Evolutionary conservation across 2,797 vertebrate species (phyloP).

Genomic region (Characodon lateralis): DNA sequence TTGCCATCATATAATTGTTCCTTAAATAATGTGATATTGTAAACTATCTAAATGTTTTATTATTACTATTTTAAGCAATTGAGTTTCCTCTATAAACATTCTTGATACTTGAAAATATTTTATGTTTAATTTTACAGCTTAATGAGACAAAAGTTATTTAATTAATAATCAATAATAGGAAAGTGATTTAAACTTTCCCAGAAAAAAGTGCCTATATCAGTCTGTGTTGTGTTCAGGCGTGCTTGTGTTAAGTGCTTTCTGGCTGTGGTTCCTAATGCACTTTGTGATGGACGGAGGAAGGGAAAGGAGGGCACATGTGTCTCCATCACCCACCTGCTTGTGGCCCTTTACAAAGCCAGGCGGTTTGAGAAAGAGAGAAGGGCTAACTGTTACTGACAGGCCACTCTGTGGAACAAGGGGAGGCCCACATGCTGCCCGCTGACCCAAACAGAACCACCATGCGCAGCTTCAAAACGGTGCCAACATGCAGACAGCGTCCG

Average conservation of each 20-base stretch:
- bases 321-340: constrained; percentile 85
- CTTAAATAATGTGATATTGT: not conserved
- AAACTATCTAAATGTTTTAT: not conserved
- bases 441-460: constrained; percentile 72
- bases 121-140: not conserved
- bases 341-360: constrained; percentile 83
- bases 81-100: not conserved
- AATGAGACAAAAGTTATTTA: not conserved
- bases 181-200: constrained; percentile 3
- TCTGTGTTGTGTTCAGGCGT: not conserved
- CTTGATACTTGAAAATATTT: no score
- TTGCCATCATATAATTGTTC: not conserved
- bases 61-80: not conserved
- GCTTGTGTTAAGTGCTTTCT: constrained; percentile 44
- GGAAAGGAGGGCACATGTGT: constrained; percentile 70
- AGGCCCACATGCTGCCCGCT: constrained; percentile 79
- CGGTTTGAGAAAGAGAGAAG: constrained; percentile 83
- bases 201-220: not conserved
- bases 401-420: constrained; percentile 64
- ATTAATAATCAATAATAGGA: constrained; percentile 13
- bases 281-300: constrained; percentile 54
- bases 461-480: constrained; percentile 61
- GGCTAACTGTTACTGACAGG: constrained; percentile 83
- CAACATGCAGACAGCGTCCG: constrained; percentile 79
- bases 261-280: constrained; percentile 62